Base-by-base conservation (phyloP, 2,888 invertebrate genomes). In the Rapana venosa region DNA sequence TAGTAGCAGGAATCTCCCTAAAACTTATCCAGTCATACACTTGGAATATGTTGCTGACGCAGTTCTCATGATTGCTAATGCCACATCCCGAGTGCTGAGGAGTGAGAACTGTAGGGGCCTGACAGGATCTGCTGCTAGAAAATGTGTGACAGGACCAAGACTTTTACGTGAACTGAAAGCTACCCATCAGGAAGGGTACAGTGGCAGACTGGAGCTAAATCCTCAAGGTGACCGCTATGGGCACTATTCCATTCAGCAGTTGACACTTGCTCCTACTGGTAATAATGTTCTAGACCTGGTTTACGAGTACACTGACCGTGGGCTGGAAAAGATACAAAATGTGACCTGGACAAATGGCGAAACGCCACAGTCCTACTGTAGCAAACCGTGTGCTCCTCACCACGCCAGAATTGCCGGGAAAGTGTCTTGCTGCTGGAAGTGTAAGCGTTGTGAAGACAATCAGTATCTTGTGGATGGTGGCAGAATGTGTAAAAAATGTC, bases 371-470 rank as follows among this genome's bases (percentile, higher is more conserved):
- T 87, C 32, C 90, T 47, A 47, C 90, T 47, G 87, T n/a, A 86
- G 32, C 15, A 2, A 17, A 74, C 36, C 56, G 56, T 81, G 74
- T 89, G 70, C 35, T 32, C 77, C n/a, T 90, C 85, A 74, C 88
- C 87, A 0, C 93, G 93, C 66, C 26, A 47, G 47, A 47, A 47
- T 47, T 47, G 47, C 8, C 4, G 8, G 8, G 47, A 8, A 47
- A 2, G 47, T 47, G 47, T 8, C 47, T 17, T 66, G 66, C 83
- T 93, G 93, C 90, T 93, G 93, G 93, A 90, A 91, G 36, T 93
- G 93, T 89, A 79, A 87, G 22, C n/a, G 58, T 0, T 93, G 93
- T 77, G 77, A 92, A 15, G 88, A 88, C 5, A 93, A 93, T 86
- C 93, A 93, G 85, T 84, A 88, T 22, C 70, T 92, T 20, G 83